Conservation (phyloP, 2,113 vertebrate genomes). For the Uria lomvia region DNA sequence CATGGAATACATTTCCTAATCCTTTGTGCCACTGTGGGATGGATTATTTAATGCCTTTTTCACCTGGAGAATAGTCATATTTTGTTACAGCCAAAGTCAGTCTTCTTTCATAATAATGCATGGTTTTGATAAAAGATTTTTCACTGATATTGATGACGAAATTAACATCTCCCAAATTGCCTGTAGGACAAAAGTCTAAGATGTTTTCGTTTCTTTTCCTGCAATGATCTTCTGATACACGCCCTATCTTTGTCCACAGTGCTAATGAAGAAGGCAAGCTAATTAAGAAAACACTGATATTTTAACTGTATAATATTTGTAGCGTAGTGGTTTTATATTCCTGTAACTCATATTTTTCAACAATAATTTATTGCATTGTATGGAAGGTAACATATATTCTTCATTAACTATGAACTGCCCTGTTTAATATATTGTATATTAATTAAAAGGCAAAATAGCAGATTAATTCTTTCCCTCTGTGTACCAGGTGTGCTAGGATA, state of each 20-base stretch:
- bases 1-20: background rate
- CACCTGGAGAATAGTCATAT: constrained; percentile 3
- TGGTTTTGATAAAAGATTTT: background rate
- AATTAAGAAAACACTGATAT: background rate
- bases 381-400: background rate
- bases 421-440: background rate
- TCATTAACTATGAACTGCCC: background rate
- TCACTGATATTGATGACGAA: background rate
- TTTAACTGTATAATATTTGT: background rate
- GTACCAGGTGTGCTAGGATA: background rate
- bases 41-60: constrained; percentile 62
- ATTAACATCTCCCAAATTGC: background rate
- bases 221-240: background rate
- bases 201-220: background rate
- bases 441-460: background rate
- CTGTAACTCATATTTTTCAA: background rate
- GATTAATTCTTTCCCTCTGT: background rate
- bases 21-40: constrained; percentile 60
- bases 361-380: background rate
- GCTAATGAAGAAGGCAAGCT: background rate
- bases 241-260: background rate
- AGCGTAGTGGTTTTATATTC: background rate
- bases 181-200: background rate
- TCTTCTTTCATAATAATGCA: constrained; percentile 3
- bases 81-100: background rate